phyloP scores from a whole-genome alignment of 1,140 invertebrate genomes.

The Holotrichia oblita region DNA sequence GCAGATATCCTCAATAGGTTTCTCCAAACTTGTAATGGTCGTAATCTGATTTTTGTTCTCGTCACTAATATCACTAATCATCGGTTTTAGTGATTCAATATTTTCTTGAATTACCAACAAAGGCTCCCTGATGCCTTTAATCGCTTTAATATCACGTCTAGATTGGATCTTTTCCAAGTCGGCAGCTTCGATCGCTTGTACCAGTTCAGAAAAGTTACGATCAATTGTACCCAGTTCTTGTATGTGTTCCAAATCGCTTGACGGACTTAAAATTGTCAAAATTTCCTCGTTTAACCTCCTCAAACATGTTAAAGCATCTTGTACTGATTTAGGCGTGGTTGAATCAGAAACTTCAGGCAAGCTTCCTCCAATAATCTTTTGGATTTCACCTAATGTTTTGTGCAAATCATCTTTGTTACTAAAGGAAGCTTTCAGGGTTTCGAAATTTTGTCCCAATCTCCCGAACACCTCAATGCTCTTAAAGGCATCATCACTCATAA shows the following conservation, averaged over 20 bases:
- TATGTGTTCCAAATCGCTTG: constrained; percentile 13
- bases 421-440: background rate
- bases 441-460: background rate
- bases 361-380: background rate
- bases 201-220: background rate
- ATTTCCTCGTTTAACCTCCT: background rate
- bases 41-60: background rate
- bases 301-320: background rate
- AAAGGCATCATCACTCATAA: background rate
- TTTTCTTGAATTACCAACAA: background rate
- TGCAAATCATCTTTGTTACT: background rate
- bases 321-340: background rate
- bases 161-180: constrained; percentile 5
- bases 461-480: background rate
- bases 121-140: constrained; percentile 33
- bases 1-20: constrained; percentile 3
- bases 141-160: constrained; percentile 29
- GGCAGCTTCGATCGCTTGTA: background rate
- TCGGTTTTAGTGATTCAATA: constrained; percentile 38
- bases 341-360: background rate
- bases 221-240: background rate
- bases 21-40: background rate
- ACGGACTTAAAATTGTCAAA: constrained; percentile 3
- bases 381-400: background rate
- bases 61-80: constrained; percentile 30